Evolutionary conservation across 2,797 vertebrate genomes (phyloP).

Genomic region (Anguilla anguilla): DNA sequence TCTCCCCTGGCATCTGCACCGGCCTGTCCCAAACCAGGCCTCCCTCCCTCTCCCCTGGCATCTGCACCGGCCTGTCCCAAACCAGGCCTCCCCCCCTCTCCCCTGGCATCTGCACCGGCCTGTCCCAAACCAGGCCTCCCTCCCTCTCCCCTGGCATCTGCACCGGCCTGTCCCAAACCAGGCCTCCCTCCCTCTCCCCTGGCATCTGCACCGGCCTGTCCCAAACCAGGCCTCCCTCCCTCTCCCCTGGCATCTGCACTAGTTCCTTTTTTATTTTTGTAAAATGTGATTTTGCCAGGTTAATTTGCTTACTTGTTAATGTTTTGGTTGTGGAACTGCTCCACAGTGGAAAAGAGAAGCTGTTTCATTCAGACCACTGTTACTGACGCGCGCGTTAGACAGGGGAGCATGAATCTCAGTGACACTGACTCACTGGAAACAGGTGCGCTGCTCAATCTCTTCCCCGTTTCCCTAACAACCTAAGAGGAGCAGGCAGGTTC

Average conservation of each 20-base stretch:
- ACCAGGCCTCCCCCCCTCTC: no score
- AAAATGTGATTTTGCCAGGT: not conserved
- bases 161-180: no score
- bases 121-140: no score
- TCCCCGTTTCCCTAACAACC: not conserved
- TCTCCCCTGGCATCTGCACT: not conserved
- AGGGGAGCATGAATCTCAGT: not conserved
- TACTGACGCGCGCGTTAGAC: not conserved
- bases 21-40: no score
- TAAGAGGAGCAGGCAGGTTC: not conserved
- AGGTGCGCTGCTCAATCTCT: not conserved
- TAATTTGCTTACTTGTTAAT: not conserved
- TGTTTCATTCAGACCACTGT: not conserved
- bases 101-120: no score
- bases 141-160: no score
- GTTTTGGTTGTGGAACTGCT: not conserved
- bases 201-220: no score
- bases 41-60: no score
- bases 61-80: no score
- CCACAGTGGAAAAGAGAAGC: not conserved
- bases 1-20: no score
- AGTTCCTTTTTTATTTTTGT: not conserved
- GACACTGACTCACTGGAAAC: not conserved
- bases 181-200: no score
- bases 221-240: no score